Percentiles rank a stretch among this genome's conserved stretches.
Evolutionary conservation across 2,113 vertebrate genomes (phyloP).

Genomic region (Hystrix cristata): DNA sequence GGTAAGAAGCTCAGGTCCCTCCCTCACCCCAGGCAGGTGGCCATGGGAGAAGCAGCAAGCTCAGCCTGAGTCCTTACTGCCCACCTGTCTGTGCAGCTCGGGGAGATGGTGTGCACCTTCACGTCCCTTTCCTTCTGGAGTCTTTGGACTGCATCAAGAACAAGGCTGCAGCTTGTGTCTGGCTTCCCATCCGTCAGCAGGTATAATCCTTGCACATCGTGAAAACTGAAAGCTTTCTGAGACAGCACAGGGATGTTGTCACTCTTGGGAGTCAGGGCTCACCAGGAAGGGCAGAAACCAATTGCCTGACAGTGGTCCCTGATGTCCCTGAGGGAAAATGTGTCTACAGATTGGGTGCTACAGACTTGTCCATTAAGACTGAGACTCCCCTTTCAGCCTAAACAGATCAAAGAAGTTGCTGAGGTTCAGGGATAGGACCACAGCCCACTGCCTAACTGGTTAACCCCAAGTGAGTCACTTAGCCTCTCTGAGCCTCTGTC

Average conservation of each 20-base stretch:
- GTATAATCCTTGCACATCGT: conserved; percentile 88
- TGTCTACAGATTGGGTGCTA: neutral
- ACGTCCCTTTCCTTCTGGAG: conserved; percentile 78
- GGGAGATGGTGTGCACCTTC: conserved; percentile 90
- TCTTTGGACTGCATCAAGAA: conserved; percentile 86
- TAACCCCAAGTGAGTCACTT: neutral
- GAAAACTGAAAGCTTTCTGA: conserved; percentile 89
- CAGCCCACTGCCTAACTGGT: neutral
- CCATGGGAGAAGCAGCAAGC: fast-evolving
- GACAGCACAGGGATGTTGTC: conserved; percentile 42
- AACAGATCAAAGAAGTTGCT: neutral
- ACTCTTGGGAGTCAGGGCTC: neutral
- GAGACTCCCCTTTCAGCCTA: neutral
- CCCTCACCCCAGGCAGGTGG: neutral
- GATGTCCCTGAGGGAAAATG: neutral
- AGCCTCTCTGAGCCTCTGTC: conserved; percentile 1
- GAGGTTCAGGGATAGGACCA: neutral
- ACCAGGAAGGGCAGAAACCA: neutral
- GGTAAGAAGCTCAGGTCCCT: neutral
- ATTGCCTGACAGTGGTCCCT: neutral
- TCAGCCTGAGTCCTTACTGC: neutral
- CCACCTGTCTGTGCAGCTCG: conserved; percentile 88
- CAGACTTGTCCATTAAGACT: neutral
- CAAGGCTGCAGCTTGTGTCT: conserved; percentile 89
- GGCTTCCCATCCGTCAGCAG: conserved; percentile 92